These are phyloP conservation scores for Pinna nobilis DNA, from an alignment of 1,140 invertebrate species.

Conservation along the genomic window DNA sequence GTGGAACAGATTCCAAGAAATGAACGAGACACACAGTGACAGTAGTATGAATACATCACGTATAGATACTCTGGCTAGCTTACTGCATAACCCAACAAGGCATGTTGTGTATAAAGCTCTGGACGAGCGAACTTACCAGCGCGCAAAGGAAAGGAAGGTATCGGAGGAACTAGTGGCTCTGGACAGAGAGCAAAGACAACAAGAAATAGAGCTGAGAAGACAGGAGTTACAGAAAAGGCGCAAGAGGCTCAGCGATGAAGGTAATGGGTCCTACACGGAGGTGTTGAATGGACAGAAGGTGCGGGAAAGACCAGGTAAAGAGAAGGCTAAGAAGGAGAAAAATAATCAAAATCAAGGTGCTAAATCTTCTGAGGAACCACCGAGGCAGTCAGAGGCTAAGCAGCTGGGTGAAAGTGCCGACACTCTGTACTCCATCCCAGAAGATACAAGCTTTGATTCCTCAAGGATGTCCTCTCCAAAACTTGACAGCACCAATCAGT, in stretches of 20 bases:
- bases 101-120: slow-evolving; percentile 83
- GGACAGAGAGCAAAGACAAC: slow-evolving; percentile 25
- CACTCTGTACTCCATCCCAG: slow-evolving; percentile 47
- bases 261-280: slow-evolving; percentile 23
- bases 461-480: slow-evolving; percentile 3
- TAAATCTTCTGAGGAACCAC: slow-evolving; percentile 28
- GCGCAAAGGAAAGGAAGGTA: slow-evolving; percentile 33
- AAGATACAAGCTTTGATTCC: slow-evolving; percentile 47
- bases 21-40: slow-evolving; percentile 50
- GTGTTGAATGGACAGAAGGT: slow-evolving; percentile 33
- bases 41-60: slow-evolving; percentile 58
- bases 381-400: slow-evolving; percentile 12
- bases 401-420: slow-evolving; percentile 49
- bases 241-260: slow-evolving; percentile 26
- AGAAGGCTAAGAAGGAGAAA: slow-evolving; percentile 41
- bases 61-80: slow-evolving; percentile 55
- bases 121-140: slow-evolving; percentile 40
- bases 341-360: slow-evolving; percentile 40
- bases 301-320: slow-evolving; percentile 55
- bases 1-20: slow-evolving; percentile 65
- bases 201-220: slow-evolving; percentile 28
- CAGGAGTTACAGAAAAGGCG: slow-evolving; percentile 30
- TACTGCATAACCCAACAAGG: slow-evolving; percentile 85
- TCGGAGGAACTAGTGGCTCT: slow-evolving; percentile 25
- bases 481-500: slow-evolving; percentile 61